These are phyloP conservation scores for Clepsis dumicolana DNA, from an alignment of 2,888 invertebrate species.

Conservation along the genomic window DNA sequence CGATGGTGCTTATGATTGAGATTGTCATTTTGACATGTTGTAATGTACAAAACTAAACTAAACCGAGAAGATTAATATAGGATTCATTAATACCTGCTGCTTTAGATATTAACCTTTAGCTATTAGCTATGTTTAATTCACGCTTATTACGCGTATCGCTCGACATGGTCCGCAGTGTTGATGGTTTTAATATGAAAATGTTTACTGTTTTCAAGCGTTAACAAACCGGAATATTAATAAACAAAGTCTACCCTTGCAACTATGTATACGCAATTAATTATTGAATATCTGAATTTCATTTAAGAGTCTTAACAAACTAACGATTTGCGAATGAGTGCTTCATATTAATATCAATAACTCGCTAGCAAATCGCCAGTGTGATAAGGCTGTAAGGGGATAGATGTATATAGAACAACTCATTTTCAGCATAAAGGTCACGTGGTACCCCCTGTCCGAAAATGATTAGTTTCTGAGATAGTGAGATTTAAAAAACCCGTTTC, in stretches of 20 bases:
- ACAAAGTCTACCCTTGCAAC: background rate
- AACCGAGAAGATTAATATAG: background rate
- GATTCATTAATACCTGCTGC: background rate
- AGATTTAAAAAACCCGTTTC: too few species aligned
- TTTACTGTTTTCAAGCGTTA: background rate
- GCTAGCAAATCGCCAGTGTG: too few species aligned
- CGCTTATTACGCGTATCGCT: background rate
- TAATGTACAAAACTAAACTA: background rate
- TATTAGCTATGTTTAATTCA: background rate
- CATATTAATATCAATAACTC: too few species aligned
- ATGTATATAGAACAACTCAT: too few species aligned
- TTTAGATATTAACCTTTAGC: background rate
- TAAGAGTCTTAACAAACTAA: too few species aligned
- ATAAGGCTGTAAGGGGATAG: too few species aligned
- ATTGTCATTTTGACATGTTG: background rate
- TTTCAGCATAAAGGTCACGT: too few species aligned
- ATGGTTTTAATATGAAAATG: background rate
- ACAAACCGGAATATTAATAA: background rate
- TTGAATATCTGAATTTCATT: too few species aligned
- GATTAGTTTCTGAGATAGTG: too few species aligned
- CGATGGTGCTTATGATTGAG: background rate
- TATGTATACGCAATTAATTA: too few species aligned
- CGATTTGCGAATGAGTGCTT: too few species aligned
- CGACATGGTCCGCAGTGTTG: background rate
- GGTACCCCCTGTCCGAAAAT: too few species aligned